Percentiles rank a stretch among this genome's conserved stretches.
Conservation (phyloP, 2,888 invertebrate genomes). For the Aspidapion aeneum region DNA sequence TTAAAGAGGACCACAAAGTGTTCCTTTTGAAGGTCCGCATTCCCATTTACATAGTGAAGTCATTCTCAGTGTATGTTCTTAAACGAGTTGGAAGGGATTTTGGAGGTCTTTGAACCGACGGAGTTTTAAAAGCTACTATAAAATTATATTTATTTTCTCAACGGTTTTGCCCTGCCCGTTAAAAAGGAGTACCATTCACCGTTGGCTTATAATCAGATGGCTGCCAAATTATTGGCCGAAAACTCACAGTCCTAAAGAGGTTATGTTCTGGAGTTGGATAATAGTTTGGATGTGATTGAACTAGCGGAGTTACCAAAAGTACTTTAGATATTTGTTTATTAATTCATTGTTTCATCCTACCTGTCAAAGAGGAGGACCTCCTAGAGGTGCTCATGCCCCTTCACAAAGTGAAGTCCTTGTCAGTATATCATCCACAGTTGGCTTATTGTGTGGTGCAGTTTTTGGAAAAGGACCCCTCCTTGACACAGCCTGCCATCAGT, state of each 20-base stretch:
- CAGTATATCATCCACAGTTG: slow-evolving; percentile 97
- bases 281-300: too few relatives aligned
- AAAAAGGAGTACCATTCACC: slow-evolving; percentile 99
- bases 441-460: slow-evolving; percentile 99
- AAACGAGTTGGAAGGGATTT: slow-evolving; percentile 98
- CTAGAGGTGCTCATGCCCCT: slow-evolving; percentile 97
- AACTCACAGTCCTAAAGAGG: too few relatives aligned
- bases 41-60: slow-evolving; percentile 98
- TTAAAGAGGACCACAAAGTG: slow-evolving; percentile 98
- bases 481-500: slow-evolving; percentile 96
- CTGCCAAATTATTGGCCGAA: too few relatives aligned
- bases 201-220: slow-evolving; percentile 94
- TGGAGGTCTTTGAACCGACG: slow-evolving; percentile 97
- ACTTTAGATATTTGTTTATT: too few relatives aligned
- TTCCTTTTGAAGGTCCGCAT: slow-evolving; percentile 97
- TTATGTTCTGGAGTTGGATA: too few relatives aligned
- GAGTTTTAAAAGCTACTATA: too few relatives aligned
- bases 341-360: slow-evolving; percentile 99
- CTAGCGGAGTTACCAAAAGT: too few relatives aligned
- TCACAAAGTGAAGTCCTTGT: slow-evolving; percentile 98
- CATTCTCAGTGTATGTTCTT: slow-evolving; percentile 98
- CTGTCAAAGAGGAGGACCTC: slow-evolving; percentile 97
- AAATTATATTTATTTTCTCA: too few relatives aligned
- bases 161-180: slow-evolving; percentile 97
- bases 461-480: slow-evolving; percentile 96